Evolutionary conservation across 2,888 invertebrate genomes (phyloP).

Genomic region (Limnephilus lunatus): DNA sequence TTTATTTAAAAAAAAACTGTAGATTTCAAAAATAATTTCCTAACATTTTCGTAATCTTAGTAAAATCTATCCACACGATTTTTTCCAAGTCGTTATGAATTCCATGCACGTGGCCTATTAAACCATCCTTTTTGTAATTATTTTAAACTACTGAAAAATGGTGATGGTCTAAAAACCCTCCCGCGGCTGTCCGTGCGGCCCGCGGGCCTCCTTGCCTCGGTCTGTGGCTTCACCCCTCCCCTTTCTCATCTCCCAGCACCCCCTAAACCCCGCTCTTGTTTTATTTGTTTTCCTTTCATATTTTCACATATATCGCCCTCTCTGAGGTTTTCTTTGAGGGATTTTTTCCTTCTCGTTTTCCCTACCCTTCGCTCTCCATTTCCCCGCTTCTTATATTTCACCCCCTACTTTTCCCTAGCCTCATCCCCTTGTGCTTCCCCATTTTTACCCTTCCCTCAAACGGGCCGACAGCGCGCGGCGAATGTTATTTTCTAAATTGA

Average conservation of each 20-base stretch:
- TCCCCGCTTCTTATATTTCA: background rate
- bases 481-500: slow-evolving; percentile 43
- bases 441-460: background rate
- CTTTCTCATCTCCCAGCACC: background rate
- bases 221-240: slow-evolving; percentile 16
- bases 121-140: background rate
- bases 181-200: background rate
- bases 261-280: background rate
- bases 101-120: too few species aligned
- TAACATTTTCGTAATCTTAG: too few species aligned
- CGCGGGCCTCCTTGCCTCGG: background rate
- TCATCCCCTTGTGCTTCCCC: background rate
- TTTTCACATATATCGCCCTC: slow-evolving; percentile 39
- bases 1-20: too few species aligned
- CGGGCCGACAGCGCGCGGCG: slow-evolving; percentile 14
- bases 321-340: slow-evolving; percentile 27
- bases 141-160: background rate
- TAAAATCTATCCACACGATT: too few species aligned
- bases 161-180: background rate
- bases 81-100: too few species aligned
- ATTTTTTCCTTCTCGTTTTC: background rate
- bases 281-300: slow-evolving; percentile 40
- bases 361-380: background rate
- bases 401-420: background rate
- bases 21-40: too few species aligned